Evolutionary conservation across 2,888 invertebrate species (phyloP), one percentile per base, ranked within the genome.

Genomic region (Incurvaria masculella): DNA sequence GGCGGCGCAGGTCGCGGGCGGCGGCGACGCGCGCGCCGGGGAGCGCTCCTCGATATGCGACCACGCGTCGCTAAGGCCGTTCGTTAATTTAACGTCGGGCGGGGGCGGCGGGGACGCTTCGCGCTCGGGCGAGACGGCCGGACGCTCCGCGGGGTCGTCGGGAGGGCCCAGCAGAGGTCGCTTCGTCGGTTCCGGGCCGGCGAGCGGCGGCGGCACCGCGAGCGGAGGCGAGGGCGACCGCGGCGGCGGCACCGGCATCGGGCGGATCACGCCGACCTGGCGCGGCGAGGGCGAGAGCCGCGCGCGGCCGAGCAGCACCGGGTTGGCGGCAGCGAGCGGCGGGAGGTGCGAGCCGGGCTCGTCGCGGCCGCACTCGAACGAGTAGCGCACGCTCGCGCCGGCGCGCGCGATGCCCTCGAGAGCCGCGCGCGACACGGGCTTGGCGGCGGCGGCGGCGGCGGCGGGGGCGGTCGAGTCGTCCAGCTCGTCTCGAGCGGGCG

Each of bases 331-430:
- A 46, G 67, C 63, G 42, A 72, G 63, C 50, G 72, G 67, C 46
- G 75, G 75, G 54, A 70, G 61, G 59, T 69, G 75, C 5, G 68
- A 63, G 14, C 63, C 68, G 18, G 49, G 59, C 39, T 63, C 61
- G 19, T 48, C 59, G 40, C 63, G 61, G 38, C 68, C 67, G 26
- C 72, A 70, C 47, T 68, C 69, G 61, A 86, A 85, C 49, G 79
- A 75, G 62, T 81, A 88, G 51, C 85, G 82, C 57, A 86, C 76
- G 17, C 84, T 81, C 48, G 79, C 80, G n/a, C 87, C 85, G 49
- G 85, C 86, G 64, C 83, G 84, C 26, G 85, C 80, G 59, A 88
- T 87, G 57, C 85, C 82, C 61, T 86, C 86, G 45, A 86, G 66
- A 10, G 86, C 83, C n/a, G 76, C 68, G 57, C 80, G 81, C 8